Evolutionary conservation across 2,888 invertebrate species (phyloP).

Genomic region (Mythimna impura): DNA sequence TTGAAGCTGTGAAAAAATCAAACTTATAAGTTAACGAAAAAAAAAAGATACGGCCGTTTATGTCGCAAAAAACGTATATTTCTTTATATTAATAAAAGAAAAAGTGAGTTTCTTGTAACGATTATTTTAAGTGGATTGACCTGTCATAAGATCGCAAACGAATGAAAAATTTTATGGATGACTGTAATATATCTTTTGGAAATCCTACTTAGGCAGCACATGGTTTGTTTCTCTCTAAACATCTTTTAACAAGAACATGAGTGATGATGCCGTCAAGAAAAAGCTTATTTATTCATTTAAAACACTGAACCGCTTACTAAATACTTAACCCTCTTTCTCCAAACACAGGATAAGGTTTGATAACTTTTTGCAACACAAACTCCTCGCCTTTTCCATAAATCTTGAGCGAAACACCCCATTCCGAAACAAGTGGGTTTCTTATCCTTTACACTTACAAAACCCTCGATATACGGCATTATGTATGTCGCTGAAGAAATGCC

Average conservation of each 20-base stretch:
- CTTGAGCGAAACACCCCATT: slow-evolving; percentile 33
- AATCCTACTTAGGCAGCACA: not conserved
- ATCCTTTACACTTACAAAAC: slow-evolving; percentile 42
- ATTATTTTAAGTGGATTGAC: too few relatives aligned
- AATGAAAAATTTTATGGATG: too few relatives aligned
- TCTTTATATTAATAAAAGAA: too few relatives aligned
- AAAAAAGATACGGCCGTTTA: too few relatives aligned
- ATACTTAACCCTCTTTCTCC: slow-evolving; percentile 22
- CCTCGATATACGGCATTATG: slow-evolving; percentile 35
- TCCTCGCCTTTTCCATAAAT: slow-evolving; percentile 41
- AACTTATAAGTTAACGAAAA: too few relatives aligned
- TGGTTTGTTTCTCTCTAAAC: not conserved
- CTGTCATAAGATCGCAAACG: too few relatives aligned
- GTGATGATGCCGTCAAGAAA: not conserved
- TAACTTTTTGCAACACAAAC: slow-evolving; percentile 48
- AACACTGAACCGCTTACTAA: slow-evolving; percentile 13
- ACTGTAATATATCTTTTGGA: not conserved
- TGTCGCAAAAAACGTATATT: too few relatives aligned
- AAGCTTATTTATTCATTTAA: slow-evolving; percentile 33
- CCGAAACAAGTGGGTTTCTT: slow-evolving; percentile 27
- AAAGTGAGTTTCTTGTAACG: too few relatives aligned
- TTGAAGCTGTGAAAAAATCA: too few relatives aligned
- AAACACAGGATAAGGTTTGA: slow-evolving; percentile 37
- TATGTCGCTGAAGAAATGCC: slow-evolving; percentile 44
- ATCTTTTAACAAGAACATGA: not conserved